Evolutionary conservation across 2,888 invertebrate species (phyloP).

Genomic region (Proisotoma minuta): DNA sequence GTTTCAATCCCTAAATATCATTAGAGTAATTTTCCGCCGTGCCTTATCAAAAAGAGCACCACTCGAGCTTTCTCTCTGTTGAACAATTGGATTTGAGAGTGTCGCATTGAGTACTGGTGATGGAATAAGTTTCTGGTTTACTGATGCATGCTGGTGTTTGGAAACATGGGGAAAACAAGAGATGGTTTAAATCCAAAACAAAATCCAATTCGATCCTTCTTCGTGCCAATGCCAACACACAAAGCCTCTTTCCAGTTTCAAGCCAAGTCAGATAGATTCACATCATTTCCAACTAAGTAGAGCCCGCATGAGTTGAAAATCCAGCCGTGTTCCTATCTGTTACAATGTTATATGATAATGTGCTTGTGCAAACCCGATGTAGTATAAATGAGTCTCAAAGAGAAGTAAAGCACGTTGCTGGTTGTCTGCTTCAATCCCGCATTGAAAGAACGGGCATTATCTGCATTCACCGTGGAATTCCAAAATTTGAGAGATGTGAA

Average conservation of each 20-base stretch:
- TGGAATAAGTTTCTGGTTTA: no score
- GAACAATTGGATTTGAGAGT: no score
- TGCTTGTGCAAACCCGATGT: background rate
- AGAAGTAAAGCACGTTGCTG: background rate
- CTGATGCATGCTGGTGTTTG: no score
- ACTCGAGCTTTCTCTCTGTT: no score
- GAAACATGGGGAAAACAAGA: background rate
- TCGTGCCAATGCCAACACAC: background rate
- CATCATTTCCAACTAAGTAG: background rate
- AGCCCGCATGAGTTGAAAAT: no score
- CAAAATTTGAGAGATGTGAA: background rate
- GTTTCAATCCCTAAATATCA: no score
- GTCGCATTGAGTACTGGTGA: background rate
- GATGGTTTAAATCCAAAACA: conserved; percentile 3
- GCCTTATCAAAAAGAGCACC: no score
- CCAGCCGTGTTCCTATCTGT: no score
- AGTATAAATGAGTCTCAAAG: background rate
- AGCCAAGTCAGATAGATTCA: background rate
- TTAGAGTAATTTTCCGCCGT: no score
- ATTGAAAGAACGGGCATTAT: conserved; percentile 4
- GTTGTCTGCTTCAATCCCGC: background rate
- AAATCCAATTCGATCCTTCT: conserved; percentile 1
- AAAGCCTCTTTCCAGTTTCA: background rate
- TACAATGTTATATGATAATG: background rate
- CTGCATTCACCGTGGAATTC: conserved; percentile 2